phyloP scores from a whole-genome alignment of 2,113 vertebrate genomes.

The Crotalus helleri region DNA sequence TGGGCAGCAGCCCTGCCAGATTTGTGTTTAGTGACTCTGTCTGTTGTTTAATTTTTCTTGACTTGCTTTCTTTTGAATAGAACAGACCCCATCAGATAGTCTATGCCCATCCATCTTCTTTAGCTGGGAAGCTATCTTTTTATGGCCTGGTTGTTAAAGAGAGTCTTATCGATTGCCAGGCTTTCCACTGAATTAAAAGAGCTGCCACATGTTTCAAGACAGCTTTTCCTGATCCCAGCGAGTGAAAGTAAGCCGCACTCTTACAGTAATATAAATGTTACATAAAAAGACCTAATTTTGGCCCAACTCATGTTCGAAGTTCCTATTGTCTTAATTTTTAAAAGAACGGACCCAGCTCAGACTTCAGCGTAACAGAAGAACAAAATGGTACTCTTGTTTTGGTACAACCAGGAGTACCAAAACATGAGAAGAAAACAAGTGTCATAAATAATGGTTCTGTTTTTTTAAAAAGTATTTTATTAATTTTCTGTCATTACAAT shows the following conservation, averaged over 20 bases:
- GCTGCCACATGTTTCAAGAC: not conserved
- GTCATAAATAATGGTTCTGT: not conserved
- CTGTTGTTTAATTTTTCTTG: not conserved
- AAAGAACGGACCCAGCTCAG: not conserved
- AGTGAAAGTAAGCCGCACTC: not conserved
- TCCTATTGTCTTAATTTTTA: not conserved
- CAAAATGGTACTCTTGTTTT: not conserved
- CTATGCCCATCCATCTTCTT: not conserved
- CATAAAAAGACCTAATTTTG: not conserved
- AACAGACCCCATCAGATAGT: not conserved
- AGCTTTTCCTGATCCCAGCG: not conserved
- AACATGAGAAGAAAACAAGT: not conserved
- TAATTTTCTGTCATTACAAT: too few species aligned
- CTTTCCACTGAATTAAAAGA: not conserved
- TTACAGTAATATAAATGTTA: not conserved
- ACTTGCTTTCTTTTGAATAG: not conserved
- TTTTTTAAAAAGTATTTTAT: not conserved
- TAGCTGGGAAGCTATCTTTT: rapidly evolving
- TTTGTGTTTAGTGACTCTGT: conserved; percentile 67
- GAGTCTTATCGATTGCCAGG: not conserved
- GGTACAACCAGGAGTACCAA: not conserved
- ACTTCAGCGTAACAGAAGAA: not conserved
- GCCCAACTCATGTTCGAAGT: not conserved
- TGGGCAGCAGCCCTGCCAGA: conserved; percentile 84
- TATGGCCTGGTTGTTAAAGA: not conserved